These are phyloP conservation scores for Ashinkailepas kermadecensis DNA, from an alignment of 2,888 invertebrate genomes.

Conservation along the genomic window DNA sequence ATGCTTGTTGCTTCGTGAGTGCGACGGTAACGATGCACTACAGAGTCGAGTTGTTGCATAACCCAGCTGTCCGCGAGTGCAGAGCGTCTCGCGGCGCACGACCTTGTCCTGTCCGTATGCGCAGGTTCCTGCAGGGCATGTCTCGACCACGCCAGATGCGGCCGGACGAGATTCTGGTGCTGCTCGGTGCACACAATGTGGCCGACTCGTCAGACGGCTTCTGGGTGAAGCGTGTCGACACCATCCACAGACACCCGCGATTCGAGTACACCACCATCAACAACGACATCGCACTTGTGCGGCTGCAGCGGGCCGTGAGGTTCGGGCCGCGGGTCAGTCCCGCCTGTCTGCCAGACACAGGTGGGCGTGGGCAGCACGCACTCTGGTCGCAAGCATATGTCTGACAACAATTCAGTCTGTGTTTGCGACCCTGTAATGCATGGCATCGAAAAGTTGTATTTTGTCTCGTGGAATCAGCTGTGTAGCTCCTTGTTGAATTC, in stretches of 20 bases:
- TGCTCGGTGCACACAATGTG: not conserved
- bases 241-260: not conserved
- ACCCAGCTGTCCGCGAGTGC: no score
- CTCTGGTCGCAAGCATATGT: no score
- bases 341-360: not conserved
- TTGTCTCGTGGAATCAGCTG: no score
- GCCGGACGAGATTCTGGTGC: not conserved
- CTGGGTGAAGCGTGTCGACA: not conserved
- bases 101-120: not conserved
- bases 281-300: conserved; percentile 8
- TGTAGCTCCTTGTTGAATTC: no score
- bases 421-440: no score
- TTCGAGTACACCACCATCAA: conserved; percentile 3
- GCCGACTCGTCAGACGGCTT: not conserved
- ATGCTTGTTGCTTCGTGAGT: no score
- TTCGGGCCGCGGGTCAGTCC: conserved; percentile 4
- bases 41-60: no score
- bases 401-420: no score
- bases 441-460: no score
- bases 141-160: not conserved
- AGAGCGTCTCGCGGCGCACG: no score
- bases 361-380: not conserved
- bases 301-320: not conserved
- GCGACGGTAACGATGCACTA: no score
- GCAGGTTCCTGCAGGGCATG: conserved; percentile 15